Conservation (phyloP, 2,113 vertebrate genomes). For the Saccopteryx bilineata region DNA sequence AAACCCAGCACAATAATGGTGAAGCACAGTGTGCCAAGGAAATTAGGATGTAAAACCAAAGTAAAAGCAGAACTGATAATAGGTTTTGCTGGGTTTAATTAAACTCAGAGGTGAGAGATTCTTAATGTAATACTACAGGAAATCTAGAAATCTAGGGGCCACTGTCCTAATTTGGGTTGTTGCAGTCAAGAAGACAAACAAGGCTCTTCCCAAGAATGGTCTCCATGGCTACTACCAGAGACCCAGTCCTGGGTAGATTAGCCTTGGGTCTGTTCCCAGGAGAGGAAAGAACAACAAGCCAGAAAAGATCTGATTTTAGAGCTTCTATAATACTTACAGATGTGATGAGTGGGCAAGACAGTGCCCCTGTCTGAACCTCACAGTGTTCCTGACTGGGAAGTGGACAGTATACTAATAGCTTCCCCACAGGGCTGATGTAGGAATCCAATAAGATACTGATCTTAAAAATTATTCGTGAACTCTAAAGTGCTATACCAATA, state of each 20-base stretch:
- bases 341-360: background rate
- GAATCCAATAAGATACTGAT: background rate
- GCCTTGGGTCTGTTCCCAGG: background rate
- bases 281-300: background rate
- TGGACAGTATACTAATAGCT: background rate
- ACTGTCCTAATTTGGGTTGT: background rate
- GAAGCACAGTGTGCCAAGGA: background rate
- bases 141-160: background rate
- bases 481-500: background rate
- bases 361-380: background rate
- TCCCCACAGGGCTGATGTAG: background rate
- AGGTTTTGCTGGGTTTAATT: background rate
- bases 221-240: background rate
- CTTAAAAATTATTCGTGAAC: background rate
- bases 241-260: background rate
- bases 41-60: constrained; percentile 18
- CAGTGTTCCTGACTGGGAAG: background rate
- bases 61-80: background rate
- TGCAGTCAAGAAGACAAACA: background rate
- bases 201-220: background rate
- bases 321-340: background rate
- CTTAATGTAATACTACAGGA: background rate
- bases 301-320: background rate
- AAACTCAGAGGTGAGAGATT: background rate
- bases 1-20: background rate